Conservation (phyloP, 2,888 invertebrate species). For the Philopedon plagiatum region DNA sequence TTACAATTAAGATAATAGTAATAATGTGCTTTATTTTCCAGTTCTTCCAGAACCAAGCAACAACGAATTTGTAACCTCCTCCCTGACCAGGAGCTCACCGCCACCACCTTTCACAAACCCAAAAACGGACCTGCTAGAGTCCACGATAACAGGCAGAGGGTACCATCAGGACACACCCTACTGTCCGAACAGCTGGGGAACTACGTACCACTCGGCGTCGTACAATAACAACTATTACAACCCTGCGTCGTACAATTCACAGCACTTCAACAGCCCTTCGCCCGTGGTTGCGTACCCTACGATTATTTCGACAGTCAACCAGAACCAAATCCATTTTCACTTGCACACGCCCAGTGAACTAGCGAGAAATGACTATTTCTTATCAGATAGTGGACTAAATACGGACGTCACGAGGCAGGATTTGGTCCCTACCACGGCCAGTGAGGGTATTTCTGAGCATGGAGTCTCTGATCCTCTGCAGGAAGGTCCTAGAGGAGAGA, state of each 20-base stretch:
- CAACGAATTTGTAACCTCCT: constrained; percentile 42
- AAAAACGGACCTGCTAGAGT: constrained; percentile 34
- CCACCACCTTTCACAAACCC: constrained; percentile 20
- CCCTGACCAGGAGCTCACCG: constrained; percentile 44
- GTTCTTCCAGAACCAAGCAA: constrained; percentile 34
- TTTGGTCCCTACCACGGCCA: constrained; percentile 23
- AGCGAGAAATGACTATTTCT: constrained; percentile 38
- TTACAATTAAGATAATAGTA: not conserved
- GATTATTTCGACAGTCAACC: constrained; percentile 45
- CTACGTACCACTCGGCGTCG: constrained; percentile 21
- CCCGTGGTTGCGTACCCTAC: constrained; percentile 31
- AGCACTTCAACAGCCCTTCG: constrained; percentile 32
- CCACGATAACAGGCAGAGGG: constrained; percentile 27
- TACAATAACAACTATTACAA: constrained; percentile 49
- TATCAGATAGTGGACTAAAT: constrained; percentile 16
- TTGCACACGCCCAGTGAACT: constrained; percentile 34
- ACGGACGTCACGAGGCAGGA: constrained; percentile 26
- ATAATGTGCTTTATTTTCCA: constrained; percentile 16
- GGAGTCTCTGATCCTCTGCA: constrained; percentile 27
- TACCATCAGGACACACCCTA: constrained; percentile 45
- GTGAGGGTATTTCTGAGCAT: constrained; percentile 19
- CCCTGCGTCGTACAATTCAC: constrained; percentile 34
- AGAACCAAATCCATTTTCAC: constrained; percentile 48
- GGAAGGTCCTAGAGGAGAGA: constrained; percentile 39
- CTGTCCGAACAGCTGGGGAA: constrained; percentile 45